Base-by-base conservation (phyloP, 2,888 invertebrate genomes). In the Pinctada fucata region DNA sequence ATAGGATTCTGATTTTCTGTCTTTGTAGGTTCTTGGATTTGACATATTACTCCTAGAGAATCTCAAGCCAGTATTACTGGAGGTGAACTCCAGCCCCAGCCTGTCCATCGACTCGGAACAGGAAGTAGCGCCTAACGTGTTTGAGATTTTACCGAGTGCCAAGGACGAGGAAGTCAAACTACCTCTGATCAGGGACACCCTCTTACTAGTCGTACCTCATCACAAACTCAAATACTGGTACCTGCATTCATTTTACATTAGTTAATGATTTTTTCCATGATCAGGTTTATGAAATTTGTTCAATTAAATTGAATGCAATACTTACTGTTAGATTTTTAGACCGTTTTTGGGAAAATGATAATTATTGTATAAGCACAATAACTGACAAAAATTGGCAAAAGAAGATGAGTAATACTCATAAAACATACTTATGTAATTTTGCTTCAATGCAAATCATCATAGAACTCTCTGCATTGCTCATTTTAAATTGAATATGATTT, bases 1-100 rank as follows among this genome's bases (percentile, higher is more conserved):
- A 31, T 31, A 31, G 31, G 31, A 31, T 31, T 31, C 31, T 31
- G 0, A 31, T 31, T 48, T 65, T 71, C 76, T 66, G 68, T 74
- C 65, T n/a, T 83, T 89, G 10, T 88, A 94, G 93, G 93, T 94
- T 72, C 88, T 94, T 76, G 94, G 94, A 3, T 94, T 94, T 84
- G 94, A 94, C 83, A 91, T 94, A 45, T 84, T 94, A 58, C 85
- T 94, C 6, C 82, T 90, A 64, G 88, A 91, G 10, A 90, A 93
- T 83, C 88, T 93, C 2, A 88, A 90, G 58, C 93, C 93, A 0
- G 89, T 93, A 58, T 86, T 94, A 52, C 87, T 94, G 50, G 94
- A 94, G 86, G 93, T 94, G 16, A 94, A 94, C 86, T 90, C 93
- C 10, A 93, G 93, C 78, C 94, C 94, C 2, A 93, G 93, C 73